Base-by-base conservation (phyloP, 1,140 invertebrate species). In the Drosophila lacteicornis region DNA sequence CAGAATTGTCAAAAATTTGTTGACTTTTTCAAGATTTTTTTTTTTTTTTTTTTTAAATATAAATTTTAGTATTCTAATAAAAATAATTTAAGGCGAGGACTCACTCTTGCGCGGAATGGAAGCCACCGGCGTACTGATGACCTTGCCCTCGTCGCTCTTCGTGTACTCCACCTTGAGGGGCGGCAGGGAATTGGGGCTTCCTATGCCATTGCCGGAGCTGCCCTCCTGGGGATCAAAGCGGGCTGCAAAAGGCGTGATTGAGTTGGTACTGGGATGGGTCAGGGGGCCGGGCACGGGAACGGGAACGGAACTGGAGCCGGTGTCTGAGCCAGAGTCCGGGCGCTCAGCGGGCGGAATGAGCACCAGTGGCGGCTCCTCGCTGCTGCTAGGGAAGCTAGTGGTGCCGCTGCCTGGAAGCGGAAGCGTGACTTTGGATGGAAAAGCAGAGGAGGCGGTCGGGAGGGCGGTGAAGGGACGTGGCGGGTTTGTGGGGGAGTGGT, bases 351-450 rank as follows among this genome's bases (percentile, higher is more conserved):
- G 87, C 56, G 86, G 91, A 19, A 88, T 73, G 49, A 92, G 80
- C 53, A 92, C 81, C 50, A 80, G 62, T 51, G 75, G 86, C 27
- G 85, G 91, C 68, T 80, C 65, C 62, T 62, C 81, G 30, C 66
- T 88, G 33, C 22, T 46, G 38, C 8, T 38, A 15, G 33, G 51
- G 51, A 55, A 55, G 51, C 53, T 56, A 56, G 36, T 55, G 51
- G 33, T 43, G 59, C 49, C 69, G 68, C 49, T 78, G 63, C 59
- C 80, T 92, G 91, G 84, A 82, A 91, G 81, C 76, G 83, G 70
- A 85, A 84, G 85, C 79, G 91, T 84, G 59, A 92, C 84, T 92
- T 90, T 91, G 58, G 91, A 92, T 92, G 91, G 91, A 75, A 84
- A 90, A 92, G 91, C 84, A 49, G 87, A 77, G 73, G 79, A 69